Evolutionary conservation across 2,113 vertebrate genomes (phyloP).

Genomic region (mouse (Mus musculus)): DNA sequence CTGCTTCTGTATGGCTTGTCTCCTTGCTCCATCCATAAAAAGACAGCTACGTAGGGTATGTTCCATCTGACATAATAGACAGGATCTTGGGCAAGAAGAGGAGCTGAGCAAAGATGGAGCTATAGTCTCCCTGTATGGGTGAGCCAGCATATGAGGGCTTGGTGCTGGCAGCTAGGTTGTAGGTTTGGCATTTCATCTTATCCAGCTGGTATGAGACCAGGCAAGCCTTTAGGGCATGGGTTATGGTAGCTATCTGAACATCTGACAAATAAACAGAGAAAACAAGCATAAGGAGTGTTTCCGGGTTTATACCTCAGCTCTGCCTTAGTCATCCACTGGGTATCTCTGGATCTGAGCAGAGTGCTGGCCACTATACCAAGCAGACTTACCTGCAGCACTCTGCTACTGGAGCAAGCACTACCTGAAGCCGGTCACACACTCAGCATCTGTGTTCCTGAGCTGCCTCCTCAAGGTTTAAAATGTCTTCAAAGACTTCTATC

Average conservation of each 20-base stretch:
- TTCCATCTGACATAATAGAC: not conserved
- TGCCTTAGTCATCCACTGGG: not conserved
- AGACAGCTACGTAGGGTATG: not conserved
- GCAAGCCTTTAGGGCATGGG: not conserved
- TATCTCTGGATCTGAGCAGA: not conserved
- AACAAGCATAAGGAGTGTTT: not conserved
- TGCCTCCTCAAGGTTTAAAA: not conserved
- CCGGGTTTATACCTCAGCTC: not conserved
- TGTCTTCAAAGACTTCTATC: not conserved
- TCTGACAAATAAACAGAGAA: not conserved
- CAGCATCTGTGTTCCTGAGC: too few species aligned
- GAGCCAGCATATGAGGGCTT: not conserved
- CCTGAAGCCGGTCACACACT: fast-evolving
- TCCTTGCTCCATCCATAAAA: not conserved
- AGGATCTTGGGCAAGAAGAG: not conserved
- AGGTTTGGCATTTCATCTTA: not conserved
- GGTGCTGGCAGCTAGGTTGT: not conserved
- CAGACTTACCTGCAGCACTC: fast-evolving
- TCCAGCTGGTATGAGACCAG: not conserved
- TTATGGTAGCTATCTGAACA: fast-evolving
- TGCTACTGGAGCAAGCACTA: fast-evolving
- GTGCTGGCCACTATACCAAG: too few species aligned
- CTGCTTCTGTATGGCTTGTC: not conserved
- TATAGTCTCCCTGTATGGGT: not conserved
- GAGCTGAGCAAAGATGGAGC: fast-evolving